A percentile compares a stretch with the other conserved stretches of the same genome.
Evolutionary conservation across 2,888 invertebrate genomes (phyloP).

Genomic region (Phaedon cochleariae): DNA sequence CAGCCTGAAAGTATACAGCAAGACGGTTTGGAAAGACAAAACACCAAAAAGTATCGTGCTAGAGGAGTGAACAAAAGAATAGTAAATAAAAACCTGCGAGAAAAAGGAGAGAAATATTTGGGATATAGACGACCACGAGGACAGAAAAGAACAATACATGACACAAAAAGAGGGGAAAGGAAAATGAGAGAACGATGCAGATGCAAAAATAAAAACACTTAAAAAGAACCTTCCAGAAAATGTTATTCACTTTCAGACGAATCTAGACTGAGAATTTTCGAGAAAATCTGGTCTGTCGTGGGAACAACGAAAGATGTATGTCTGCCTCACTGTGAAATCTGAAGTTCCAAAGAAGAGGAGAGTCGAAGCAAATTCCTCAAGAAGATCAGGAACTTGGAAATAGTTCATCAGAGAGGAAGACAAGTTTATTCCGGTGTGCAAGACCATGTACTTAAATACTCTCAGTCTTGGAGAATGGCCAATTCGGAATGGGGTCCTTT

Average conservation of each 20-base stretch:
- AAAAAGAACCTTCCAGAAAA: not conserved
- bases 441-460: no score
- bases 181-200: not conserved
- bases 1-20: not conserved
- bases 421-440: no score
- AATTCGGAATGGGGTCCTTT: no score
- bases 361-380: not conserved
- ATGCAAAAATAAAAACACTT: not conserved
- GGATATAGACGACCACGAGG: not conserved
- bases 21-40: not conserved
- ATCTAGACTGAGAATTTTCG: not conserved
- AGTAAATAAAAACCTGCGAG: not conserved
- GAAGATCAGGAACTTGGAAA: no score
- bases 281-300: not conserved
- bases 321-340: not conserved
- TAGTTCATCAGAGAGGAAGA: no score
- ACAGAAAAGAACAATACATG: not conserved
- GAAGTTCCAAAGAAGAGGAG: not conserved
- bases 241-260: not conserved
- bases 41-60: not conserved
- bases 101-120: conserved; percentile 3
- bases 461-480: no score
- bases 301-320: not conserved
- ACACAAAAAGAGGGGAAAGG: not conserved
- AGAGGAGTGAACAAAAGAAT: not conserved